Conservation (phyloP, 2,888 invertebrate species). For the Acleris cristana region DNA sequence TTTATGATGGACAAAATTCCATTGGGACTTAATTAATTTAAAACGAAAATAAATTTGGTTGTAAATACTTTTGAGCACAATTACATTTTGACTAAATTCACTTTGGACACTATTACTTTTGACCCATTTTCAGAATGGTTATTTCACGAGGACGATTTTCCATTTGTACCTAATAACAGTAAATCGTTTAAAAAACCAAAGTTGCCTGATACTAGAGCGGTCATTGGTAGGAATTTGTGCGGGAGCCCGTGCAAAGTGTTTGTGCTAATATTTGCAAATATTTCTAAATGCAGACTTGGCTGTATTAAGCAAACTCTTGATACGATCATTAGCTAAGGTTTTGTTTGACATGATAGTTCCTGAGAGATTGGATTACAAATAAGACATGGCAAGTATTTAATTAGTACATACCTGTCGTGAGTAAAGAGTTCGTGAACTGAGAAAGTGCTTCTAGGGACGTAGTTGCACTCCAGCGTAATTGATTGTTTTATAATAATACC, state of each 20-base stretch:
- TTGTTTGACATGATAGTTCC: slow-evolving; percentile 35
- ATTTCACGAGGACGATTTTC: too few species aligned
- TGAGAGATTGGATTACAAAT: slow-evolving; percentile 25
- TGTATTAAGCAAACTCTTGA: slow-evolving; percentile 44
- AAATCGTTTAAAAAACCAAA: neutral
- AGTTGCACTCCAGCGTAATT: slow-evolving; percentile 5
- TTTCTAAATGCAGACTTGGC: slow-evolving; percentile 44
- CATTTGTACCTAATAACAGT: too few species aligned
- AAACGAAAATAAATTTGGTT: too few species aligned
- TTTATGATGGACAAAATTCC: too few species aligned
- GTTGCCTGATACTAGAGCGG: slow-evolving; percentile 14
- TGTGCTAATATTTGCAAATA: slow-evolving; percentile 48
- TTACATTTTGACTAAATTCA: too few species aligned
- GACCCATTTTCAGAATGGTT: too few species aligned
- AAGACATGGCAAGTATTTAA: slow-evolving; percentile 30
- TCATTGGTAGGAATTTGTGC: slow-evolving; percentile 16
- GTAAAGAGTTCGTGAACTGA: slow-evolving; percentile 5
- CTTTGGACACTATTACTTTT: too few species aligned
- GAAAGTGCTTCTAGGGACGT: neutral
- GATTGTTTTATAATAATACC: slow-evolving; percentile 27
- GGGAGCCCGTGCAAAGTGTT: slow-evolving; percentile 32
- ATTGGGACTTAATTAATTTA: too few species aligned
- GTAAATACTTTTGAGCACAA: too few species aligned
- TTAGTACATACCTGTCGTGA: slow-evolving; percentile 13
- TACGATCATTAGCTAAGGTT: slow-evolving; percentile 50